Base-by-base conservation (phyloP, 2,113 vertebrate genomes). In the Collichthys lucidus region DNA sequence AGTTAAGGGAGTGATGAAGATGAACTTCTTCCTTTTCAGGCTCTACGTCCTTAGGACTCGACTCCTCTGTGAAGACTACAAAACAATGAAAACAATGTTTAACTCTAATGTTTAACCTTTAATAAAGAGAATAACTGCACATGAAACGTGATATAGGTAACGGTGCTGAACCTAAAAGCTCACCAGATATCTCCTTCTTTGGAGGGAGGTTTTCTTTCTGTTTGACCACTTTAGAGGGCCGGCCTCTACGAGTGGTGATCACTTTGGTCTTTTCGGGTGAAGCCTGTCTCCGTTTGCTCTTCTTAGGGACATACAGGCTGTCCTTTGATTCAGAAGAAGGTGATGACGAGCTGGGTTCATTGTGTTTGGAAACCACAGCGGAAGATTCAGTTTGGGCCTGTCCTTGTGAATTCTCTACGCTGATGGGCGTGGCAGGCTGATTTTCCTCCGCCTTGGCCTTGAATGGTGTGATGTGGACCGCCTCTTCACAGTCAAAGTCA, bases 401-500 rank as follows among this genome's bases (percentile, higher is more conserved):
- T 20, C 29, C 68, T 19, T 26, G 57, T n/a, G 22, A 24, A 26
- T 26, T 4, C 42, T 73, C 84, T 22, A 76, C 59, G 0, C 60
- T 22, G 35, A 67, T 11, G 35, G 84, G 52, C 1, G 81, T 53
- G 46, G 80, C 55, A 0, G 67, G 26, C 77, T 62, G 75, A 46
- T 10, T 62, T 14, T 77, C 89, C 24, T 91, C 91, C 0, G 73
- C 60, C 80, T 93, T 94, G 55, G 86, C 83, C 72, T 35, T 92
- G 67, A 94, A 94, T 0, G 91, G 93, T 0, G 90, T 86, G 59
- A 93, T 1, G 26, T 94, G 92, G 31, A 92, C 80, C 0, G 87
- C n/a, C 59, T 79, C 93, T 35, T 93, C 91, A 26, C 91, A 93
- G 78, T 93, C 90, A 80, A 94, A 94, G 75, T 94, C 93, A 68